Conservation (phyloP, 2,888 invertebrate genomes). For the Alentia gelatinosa region DNA sequence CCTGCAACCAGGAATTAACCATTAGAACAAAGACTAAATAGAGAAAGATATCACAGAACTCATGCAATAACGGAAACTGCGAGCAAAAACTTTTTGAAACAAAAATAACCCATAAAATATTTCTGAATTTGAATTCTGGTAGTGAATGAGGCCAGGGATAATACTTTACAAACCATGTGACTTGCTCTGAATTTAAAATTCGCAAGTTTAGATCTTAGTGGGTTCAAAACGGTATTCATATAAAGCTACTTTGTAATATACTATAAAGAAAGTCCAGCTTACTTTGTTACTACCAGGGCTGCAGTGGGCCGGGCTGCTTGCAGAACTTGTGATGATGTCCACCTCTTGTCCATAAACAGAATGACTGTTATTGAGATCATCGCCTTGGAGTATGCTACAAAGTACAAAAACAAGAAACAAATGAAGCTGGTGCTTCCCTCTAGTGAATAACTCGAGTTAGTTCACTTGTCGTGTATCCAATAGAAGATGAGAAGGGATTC, state of each 20-base stretch:
- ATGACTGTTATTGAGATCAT: slow-evolving; percentile 60
- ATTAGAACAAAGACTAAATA: not conserved
- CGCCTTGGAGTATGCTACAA: slow-evolving; percentile 61
- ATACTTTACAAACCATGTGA: too few species aligned
- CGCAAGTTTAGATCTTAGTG: not conserved
- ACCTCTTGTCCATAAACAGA: slow-evolving; percentile 80
- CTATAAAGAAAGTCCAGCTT: not conserved
- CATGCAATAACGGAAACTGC: not conserved
- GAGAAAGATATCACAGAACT: not conserved
- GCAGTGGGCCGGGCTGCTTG: slow-evolving; percentile 64
- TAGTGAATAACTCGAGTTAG: too few species aligned
- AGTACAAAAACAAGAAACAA: too few species aligned
- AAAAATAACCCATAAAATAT: not conserved
- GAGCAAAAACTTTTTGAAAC: not conserved
- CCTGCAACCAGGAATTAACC: slow-evolving; percentile 81
- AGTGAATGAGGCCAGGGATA: too few species aligned
- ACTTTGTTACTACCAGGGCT: slow-evolving; percentile 79
- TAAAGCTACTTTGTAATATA: not conserved
- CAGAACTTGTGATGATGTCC: slow-evolving; percentile 72
- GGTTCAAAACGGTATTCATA: not conserved
- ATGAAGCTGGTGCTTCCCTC: too few species aligned
- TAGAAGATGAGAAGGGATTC: too few species aligned
- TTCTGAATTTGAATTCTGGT: not conserved
- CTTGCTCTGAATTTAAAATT: not conserved
- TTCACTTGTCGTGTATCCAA: too few species aligned